These are phyloP conservation scores for Monochamus alternatus DNA, from an alignment of 2,888 invertebrate genomes.

Conservation along the genomic window DNA sequence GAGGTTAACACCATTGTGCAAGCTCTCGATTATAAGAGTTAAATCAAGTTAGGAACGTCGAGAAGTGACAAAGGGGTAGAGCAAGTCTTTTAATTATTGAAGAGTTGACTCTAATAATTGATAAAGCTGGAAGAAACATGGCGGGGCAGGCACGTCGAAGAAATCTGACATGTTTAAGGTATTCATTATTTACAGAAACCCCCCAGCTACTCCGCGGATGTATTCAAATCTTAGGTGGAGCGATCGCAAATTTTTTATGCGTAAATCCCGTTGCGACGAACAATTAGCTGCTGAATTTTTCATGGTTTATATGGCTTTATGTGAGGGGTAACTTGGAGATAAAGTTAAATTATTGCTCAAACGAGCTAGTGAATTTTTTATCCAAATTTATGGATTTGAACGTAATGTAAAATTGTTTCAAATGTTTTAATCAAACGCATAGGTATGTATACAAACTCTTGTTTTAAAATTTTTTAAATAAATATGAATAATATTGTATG, in stretches of 20 bases:
- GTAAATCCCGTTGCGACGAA: neutral
- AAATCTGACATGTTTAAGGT: constrained; percentile 26
- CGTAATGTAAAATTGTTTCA: too few species aligned
- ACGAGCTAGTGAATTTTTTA: too few species aligned
- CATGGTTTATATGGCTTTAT: neutral
- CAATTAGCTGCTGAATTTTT: constrained; percentile 17
- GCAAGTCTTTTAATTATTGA: constrained; percentile 26
- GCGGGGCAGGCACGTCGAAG: neutral
- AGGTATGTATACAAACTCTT: too few species aligned
- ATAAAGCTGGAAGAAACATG: constrained; percentile 17
- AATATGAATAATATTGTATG: too few species aligned
- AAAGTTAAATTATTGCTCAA: too few species aligned
- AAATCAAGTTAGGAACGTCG: constrained; percentile 6
- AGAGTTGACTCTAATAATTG: constrained; percentile 14
- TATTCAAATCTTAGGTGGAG: constrained; percentile 14
- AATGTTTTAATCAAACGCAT: too few species aligned
- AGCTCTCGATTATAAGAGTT: constrained; percentile 10
- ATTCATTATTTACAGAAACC: constrained; percentile 18
- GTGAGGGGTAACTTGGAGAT: too few species aligned
- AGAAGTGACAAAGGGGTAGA: constrained; percentile 20
- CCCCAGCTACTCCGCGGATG: neutral
- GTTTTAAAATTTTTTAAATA: too few species aligned
- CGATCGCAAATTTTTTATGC: neutral
- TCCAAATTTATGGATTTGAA: too few species aligned
- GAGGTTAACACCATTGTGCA: constrained; percentile 16